Evolutionary conservation across 2,113 vertebrate genomes (phyloP).

Genomic region (Melanerpes aurifrons): DNA sequence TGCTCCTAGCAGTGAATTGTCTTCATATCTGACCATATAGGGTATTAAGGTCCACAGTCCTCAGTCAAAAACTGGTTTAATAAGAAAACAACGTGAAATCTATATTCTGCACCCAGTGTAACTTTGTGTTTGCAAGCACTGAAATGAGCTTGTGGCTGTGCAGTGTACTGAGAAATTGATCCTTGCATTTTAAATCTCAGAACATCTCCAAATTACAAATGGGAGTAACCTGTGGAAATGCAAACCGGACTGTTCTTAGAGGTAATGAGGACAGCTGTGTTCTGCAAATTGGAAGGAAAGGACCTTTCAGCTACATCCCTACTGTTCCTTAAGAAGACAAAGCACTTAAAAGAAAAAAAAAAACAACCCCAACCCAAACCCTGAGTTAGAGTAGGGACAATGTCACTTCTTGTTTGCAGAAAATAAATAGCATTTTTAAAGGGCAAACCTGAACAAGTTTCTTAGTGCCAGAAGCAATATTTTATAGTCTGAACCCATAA

Average conservation of each 20-base stretch:
- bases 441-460: not conserved
- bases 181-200: not conserved
- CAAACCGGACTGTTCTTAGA: not conserved
- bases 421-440: not conserved
- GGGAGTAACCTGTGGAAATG: not conserved
- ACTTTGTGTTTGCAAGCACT: not conserved
- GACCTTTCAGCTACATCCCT: not conserved
- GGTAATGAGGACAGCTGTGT: not conserved
- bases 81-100: conserved; percentile 2
- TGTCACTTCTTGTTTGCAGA: not conserved
- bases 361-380: too few relatives aligned
- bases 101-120: not conserved
- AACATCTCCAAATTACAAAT: not conserved
- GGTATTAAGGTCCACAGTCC: not conserved
- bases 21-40: conserved; percentile 66
- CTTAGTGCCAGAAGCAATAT: not conserved
- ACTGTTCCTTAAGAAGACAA: not conserved
- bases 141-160: not conserved
- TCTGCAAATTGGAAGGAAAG: not conserved
- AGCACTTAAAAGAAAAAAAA: not conserved
- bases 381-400: not conserved
- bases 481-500: not conserved
- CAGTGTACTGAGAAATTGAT: not conserved
- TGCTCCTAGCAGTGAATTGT: conserved; percentile 36
- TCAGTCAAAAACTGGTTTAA: not conserved